phyloP scores from a whole-genome alignment of 37 sponge, comb jelly and placozoan species.

The Chondrosia reniformis region DNA sequence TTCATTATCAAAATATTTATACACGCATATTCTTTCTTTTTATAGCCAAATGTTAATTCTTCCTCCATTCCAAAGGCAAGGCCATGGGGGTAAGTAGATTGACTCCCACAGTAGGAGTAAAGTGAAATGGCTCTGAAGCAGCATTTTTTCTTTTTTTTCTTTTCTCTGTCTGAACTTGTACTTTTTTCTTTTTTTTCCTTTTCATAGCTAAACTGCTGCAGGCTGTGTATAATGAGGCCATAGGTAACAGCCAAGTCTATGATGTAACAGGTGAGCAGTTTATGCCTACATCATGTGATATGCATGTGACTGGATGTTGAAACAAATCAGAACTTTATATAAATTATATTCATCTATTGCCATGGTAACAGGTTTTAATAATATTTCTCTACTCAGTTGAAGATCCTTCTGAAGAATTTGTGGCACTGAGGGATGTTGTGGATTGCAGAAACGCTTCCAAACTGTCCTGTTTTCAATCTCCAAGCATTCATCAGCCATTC shows the following conservation, averaged over 20 bases:
- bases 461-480: conserved; percentile 51
- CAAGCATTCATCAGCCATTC: conserved; percentile 51
- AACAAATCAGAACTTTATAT: not conserved
- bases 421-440: conserved; percentile 75
- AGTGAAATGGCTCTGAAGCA: no score
- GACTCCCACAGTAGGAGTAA: no score
- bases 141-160: no score
- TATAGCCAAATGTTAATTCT: conserved; percentile 85
- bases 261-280: conserved; percentile 50
- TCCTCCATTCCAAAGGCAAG: conserved; percentile 84
- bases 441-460: conserved; percentile 76
- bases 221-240: conserved; percentile 61
- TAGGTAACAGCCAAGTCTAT: conserved; percentile 27
- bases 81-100: conserved; percentile 70
- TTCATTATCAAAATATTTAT: not conserved
- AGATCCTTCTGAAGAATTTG: conserved; percentile 92
- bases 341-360: not conserved
- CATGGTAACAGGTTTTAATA: no score
- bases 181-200: not conserved
- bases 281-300: not conserved
- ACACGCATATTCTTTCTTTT: not conserved
- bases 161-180: not conserved
- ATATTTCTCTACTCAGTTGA: conserved; percentile 46
- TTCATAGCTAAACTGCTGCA: conserved; percentile 53
- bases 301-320: not conserved